phyloP scores from a whole-genome alignment of 2,888 invertebrate species.

The Drosophila anomalata region DNA sequence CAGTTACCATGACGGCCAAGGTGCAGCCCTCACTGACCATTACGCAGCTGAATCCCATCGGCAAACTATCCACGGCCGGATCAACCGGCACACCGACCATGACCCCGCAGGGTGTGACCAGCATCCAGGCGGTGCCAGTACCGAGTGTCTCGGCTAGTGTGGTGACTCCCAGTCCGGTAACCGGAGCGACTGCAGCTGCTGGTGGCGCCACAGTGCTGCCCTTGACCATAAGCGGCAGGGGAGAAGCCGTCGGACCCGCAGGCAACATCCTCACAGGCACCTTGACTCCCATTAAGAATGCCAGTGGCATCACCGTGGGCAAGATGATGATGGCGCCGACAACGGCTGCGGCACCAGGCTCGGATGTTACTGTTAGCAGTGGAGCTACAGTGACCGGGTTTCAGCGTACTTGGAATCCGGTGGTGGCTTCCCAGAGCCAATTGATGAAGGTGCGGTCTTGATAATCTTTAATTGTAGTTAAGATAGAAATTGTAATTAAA shows the following conservation, averaged over 20 bases:
- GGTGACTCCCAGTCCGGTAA: slow-evolving; percentile 54
- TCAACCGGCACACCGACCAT: slow-evolving; percentile 48
- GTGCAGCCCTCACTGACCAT: slow-evolving; percentile 83
- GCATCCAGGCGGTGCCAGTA: slow-evolving; percentile 73
- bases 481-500: too few relatives aligned
- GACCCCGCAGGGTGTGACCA: slow-evolving; percentile 69
- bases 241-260: slow-evolving; percentile 69
- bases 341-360: slow-evolving; percentile 37
- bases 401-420: slow-evolving; percentile 63
- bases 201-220: slow-evolving; percentile 82
- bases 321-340: slow-evolving; percentile 82
- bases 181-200: slow-evolving; percentile 58
- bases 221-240: slow-evolving; percentile 70
- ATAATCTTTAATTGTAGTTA: too few relatives aligned
- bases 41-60: slow-evolving; percentile 81
- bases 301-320: slow-evolving; percentile 81
- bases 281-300: slow-evolving; percentile 82
- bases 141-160: slow-evolving; percentile 64
- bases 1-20: slow-evolving; percentile 83
- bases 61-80: slow-evolving; percentile 73
- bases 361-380: slow-evolving; percentile 20
- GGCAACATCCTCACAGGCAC: slow-evolving; percentile 82
- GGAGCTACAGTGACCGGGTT: slow-evolving; percentile 67
- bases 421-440: slow-evolving; percentile 44
- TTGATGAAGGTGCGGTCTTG: slow-evolving; percentile 35